These are phyloP conservation scores for Centropus unirufus DNA, from an alignment of 2,113 vertebrate species.

Conservation along the genomic window DNA sequence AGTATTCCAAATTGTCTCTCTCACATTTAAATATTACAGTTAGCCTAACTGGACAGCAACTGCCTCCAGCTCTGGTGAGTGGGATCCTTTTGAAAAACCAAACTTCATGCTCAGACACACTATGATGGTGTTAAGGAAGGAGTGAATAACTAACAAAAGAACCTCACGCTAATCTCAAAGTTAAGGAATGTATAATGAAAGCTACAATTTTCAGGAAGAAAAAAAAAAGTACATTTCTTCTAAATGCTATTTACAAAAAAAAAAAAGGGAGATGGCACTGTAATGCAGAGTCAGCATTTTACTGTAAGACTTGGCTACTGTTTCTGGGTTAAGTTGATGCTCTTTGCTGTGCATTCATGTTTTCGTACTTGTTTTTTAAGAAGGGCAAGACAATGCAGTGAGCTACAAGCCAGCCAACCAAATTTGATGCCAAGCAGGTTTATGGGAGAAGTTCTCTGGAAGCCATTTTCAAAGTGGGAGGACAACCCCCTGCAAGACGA, in stretches of 20 bases:
- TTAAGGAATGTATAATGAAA: neutral
- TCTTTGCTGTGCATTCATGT: neutral
- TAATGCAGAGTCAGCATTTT: neutral
- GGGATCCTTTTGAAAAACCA: neutral
- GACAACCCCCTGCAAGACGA: neutral
- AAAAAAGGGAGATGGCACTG: neutral
- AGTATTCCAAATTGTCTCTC: neutral
- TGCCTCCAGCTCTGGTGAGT: neutral
- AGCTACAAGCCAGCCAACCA: neutral
- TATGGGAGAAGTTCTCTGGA: neutral
- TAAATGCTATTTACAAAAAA: no score
- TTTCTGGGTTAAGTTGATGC: neutral
- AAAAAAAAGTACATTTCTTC: neutral
- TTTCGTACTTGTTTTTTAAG: neutral
- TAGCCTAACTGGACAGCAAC: neutral
- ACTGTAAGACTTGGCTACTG: rapidly evolving
- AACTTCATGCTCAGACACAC: neutral
- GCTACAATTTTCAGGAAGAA: neutral
- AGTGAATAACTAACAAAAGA: neutral
- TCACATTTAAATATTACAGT: rapidly evolving
- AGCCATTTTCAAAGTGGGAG: neutral
- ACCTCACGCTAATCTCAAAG: neutral
- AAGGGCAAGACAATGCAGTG: neutral
- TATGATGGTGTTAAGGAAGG: neutral
- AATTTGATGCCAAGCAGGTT: neutral